These are phyloP conservation scores for Buceros bicornis DNA, from an alignment of 2,797 vertebrate species.

Conservation along the genomic window DNA sequence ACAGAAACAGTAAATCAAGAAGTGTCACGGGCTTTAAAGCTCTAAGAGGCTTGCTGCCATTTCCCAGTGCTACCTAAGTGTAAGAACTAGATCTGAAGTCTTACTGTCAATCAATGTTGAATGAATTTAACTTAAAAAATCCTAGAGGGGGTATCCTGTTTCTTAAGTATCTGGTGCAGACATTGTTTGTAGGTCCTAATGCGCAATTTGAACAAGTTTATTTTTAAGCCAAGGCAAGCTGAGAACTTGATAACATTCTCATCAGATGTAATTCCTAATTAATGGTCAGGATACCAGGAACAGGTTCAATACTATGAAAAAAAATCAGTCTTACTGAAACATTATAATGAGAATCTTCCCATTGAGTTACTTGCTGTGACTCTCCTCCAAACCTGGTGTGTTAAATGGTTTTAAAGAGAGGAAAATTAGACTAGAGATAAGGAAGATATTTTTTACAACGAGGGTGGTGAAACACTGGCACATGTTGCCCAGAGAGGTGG, in stretches of 20 bases:
- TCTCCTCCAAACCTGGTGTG: background rate
- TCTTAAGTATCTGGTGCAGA: background rate
- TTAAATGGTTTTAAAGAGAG: background rate
- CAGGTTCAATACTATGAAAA: background rate
- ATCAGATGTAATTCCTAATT: background rate
- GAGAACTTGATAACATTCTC: background rate
- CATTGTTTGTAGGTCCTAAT: background rate
- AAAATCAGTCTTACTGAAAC: background rate
- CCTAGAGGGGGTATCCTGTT: background rate
- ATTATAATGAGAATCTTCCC: background rate
- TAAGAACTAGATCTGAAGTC: background rate
- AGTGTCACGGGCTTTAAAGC: background rate
- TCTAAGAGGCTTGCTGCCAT: background rate
- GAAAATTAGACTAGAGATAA: background rate
- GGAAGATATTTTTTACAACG: background rate
- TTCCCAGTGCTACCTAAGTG: background rate
- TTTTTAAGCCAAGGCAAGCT: background rate
- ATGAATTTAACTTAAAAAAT: background rate
- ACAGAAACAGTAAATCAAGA: background rate
- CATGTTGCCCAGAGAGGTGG: background rate
- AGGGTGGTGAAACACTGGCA: background rate
- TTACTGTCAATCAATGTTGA: background rate
- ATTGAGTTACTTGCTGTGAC: background rate
- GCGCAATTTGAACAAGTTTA: background rate
- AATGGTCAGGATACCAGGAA: background rate